Conservation (phyloP, 2,113 vertebrate genomes). For the Stegastes partitus region DNA sequence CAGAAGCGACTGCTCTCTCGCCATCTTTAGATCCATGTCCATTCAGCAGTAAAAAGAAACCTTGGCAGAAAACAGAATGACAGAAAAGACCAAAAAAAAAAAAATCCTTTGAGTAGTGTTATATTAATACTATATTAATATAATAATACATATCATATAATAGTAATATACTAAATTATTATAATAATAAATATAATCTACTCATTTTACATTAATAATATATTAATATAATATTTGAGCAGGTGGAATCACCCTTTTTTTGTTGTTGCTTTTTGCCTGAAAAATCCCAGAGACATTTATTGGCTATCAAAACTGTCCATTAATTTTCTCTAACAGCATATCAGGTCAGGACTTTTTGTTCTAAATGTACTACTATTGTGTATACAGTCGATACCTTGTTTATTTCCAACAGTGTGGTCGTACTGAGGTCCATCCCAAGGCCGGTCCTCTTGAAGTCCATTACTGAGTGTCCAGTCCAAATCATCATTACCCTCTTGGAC, state of each 20-base stretch:
- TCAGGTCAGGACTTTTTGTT: background rate
- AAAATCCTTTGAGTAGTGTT: no score
- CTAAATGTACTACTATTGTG: background rate
- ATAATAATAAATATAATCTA: no score
- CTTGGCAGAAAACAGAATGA: conserved; percentile 51
- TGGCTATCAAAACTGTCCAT: no score
- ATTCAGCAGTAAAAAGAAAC: conserved; percentile 80
- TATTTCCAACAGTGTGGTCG: conserved; percentile 80
- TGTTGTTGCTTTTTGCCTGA: no score
- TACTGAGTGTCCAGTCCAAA: conserved; percentile 75
- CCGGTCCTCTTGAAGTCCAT: conserved; percentile 60
- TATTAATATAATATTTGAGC: no score
- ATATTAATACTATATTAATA: no score
- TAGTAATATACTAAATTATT: no score
- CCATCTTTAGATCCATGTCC: conserved; percentile 66
- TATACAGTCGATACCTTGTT: conserved; percentile 70
- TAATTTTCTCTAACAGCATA: no score
- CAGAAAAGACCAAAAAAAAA: background rate
- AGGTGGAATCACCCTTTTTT: no score
- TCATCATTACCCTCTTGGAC: conserved; percentile 68
- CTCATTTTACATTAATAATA: no score
- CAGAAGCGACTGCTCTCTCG: conserved; percentile 71
- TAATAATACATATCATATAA: no score
- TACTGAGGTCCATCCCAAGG: conserved; percentile 79
- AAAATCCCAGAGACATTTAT: no score